Evolutionary conservation across 2,888 invertebrate species (phyloP).

Genomic region (Zelleria hepariella): DNA sequence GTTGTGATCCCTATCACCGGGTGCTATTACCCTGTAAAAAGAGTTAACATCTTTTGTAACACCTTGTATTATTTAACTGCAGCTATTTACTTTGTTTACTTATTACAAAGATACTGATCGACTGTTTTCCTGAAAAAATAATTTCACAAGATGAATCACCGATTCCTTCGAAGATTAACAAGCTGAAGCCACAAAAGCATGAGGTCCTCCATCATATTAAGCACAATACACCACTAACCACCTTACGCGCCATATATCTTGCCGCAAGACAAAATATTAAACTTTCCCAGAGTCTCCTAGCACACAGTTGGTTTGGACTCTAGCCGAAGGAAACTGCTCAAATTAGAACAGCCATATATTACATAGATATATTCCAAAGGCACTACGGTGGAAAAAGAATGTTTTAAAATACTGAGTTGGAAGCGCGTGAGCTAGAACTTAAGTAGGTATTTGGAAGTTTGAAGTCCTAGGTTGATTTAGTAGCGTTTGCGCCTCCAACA

Average conservation of each 20-base stretch:
- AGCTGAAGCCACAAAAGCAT: not conserved
- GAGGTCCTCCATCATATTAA: not conserved
- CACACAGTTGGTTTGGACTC: conserved; percentile 5
- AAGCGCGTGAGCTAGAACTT: not conserved
- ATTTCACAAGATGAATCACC: too few species aligned
- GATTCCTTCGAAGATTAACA: too few species aligned
- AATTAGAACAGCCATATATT: conserved; percentile 5
- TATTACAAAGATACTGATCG: too few species aligned
- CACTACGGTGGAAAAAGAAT: conserved; percentile 1
- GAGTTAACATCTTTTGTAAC: too few species aligned
- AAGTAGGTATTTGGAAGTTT: not conserved
- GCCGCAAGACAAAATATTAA: conserved; percentile 2
- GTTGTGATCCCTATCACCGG: too few species aligned
- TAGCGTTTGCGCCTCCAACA: not conserved
- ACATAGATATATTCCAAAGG: conserved; percentile 1
- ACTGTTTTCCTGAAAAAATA: too few species aligned
- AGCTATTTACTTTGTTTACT: too few species aligned
- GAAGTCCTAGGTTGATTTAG: too few species aligned
- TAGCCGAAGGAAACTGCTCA: not conserved
- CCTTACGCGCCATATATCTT: not conserved
- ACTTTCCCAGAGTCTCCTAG: not conserved
- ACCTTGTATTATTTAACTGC: too few species aligned
- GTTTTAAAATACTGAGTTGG: conserved; percentile 1
- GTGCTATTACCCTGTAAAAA: too few species aligned
- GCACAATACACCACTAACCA: not conserved